Conservation (phyloP, 2,113 vertebrate species). For the Charina bottae region DNA sequence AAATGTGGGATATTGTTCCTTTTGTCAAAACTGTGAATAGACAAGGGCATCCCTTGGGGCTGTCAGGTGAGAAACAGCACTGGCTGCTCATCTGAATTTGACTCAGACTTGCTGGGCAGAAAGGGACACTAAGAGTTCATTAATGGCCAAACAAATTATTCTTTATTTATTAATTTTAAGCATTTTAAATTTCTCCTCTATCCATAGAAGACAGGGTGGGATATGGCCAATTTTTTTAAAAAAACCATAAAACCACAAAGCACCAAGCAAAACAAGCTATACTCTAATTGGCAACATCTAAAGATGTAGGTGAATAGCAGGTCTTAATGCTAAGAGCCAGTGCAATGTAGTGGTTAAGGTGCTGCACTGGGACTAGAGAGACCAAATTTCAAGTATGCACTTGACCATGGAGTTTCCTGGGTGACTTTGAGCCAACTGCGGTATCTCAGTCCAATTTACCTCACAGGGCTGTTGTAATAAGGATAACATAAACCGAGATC, state of each 20-base stretch:
- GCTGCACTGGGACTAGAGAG: not conserved
- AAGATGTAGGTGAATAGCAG: not conserved
- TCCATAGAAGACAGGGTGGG: not conserved
- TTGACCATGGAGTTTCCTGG: not conserved
- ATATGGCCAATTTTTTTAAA: not conserved
- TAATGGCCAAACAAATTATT: not conserved
- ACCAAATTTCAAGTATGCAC: not conserved
- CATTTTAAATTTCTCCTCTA: not conserved
- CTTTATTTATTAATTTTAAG: not conserved
- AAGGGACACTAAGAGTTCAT: not conserved
- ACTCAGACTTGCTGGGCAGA: not conserved
- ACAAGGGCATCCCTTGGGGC: not conserved
- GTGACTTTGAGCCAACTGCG: not conserved
- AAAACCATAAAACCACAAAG: not conserved
- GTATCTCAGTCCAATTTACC: not conserved
- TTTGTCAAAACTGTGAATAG: not conserved
- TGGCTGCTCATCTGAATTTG: not conserved
- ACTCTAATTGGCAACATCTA: not conserved
- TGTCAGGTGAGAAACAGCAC: not conserved
- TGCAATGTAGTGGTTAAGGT: not conserved
- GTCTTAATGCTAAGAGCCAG: too few relatives aligned
- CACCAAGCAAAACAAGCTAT: not conserved
- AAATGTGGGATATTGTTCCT: not conserved
- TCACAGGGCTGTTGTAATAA: not conserved
- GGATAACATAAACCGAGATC: not conserved